Percentiles rank a stretch among this genome's conserved stretches.
Conservation (phyloP, 92 coral and sea anemone genomes). For the Meandrina meandrites region DNA sequence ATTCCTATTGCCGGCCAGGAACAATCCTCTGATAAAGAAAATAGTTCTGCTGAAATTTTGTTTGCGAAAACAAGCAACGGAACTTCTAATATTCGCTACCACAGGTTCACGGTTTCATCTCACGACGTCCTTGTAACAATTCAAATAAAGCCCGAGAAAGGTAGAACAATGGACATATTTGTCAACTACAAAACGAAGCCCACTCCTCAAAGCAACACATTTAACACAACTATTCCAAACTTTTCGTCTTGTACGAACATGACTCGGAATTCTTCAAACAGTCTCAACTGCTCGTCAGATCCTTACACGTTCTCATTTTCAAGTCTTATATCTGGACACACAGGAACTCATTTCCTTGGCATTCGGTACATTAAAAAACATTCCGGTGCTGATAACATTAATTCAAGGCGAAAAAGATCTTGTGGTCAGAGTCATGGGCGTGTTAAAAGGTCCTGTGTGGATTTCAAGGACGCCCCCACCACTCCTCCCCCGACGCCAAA, state of each 20-base stretch:
- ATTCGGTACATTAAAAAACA: conserved; percentile 51
- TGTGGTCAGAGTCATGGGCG: conserved; percentile 65
- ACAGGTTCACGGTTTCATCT: conserved; percentile 46
- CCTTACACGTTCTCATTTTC: conserved; percentile 71
- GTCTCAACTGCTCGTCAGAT: conserved; percentile 63
- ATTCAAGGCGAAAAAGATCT: conserved; percentile 49
- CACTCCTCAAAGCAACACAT: conserved; percentile 42
- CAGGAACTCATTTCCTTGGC: conserved; percentile 78
- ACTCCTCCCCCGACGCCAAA: conserved; percentile 81
- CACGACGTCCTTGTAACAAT: conserved; percentile 45
- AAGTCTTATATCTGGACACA: conserved; percentile 63
- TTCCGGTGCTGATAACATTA: conserved; percentile 15
- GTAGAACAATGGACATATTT: conserved; percentile 38
- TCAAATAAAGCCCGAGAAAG: conserved; percentile 45
- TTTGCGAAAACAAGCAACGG: conserved; percentile 79
- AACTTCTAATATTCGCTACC: conserved; percentile 62
- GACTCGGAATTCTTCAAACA: conserved; percentile 2
- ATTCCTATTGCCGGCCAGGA: conserved; percentile 57
- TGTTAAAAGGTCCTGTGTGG: conserved; percentile 77
- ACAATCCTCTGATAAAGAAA: conserved; percentile 33
- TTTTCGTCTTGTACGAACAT: conserved; percentile 42
- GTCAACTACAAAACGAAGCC: conserved; percentile 56
- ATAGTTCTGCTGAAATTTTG: conserved; percentile 43
- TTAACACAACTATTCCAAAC: conserved; percentile 54
- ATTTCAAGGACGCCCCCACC: conserved; percentile 84